Conservation (phyloP, 2,888 invertebrate species). For the Mechanitis messenoides region DNA sequence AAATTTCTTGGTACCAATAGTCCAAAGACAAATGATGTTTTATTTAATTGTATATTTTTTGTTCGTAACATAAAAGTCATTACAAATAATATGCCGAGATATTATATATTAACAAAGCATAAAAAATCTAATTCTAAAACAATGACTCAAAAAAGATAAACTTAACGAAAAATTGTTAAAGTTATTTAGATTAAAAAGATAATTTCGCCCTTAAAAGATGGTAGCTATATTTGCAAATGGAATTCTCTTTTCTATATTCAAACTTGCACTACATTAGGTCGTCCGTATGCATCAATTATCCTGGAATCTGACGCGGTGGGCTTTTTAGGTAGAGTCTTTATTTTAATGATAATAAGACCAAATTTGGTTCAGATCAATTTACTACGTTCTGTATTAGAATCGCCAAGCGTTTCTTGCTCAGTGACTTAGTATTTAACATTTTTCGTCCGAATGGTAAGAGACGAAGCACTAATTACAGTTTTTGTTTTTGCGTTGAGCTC, state of each 20-base stretch:
- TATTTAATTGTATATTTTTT: not conserved
- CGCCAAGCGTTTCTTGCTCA: conserved; percentile 11
- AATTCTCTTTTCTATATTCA: conserved; percentile 5
- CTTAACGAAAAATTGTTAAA: not conserved
- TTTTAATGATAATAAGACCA: conserved; percentile 11
- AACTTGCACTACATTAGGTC: conserved; percentile 6
- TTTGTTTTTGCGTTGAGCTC: conserved; percentile 47
- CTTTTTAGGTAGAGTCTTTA: conserved; percentile 4
- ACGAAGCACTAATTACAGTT: conserved; percentile 44
- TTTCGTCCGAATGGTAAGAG: conserved; percentile 29
- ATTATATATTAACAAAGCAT: too few relatives aligned
- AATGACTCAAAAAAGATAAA: too few relatives aligned
- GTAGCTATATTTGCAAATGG: conserved; percentile 5
- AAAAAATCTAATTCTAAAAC: too few relatives aligned
- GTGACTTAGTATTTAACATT: conserved; percentile 30
- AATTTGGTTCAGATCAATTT: conserved; percentile 12
- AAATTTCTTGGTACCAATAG: conserved; percentile 17
- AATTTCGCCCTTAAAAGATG: not conserved
- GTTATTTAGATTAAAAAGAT: conserved; percentile 1
- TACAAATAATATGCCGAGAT: too few relatives aligned
- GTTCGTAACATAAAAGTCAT: too few relatives aligned
- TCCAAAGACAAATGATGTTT: not conserved
- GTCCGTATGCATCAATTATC: conserved; percentile 4
- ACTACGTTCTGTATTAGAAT: conserved; percentile 14
- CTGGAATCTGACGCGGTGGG: conserved; percentile 2